Evolutionary conservation across 2,888 invertebrate genomes (phyloP).

Genomic region (Euproctis similis): DNA sequence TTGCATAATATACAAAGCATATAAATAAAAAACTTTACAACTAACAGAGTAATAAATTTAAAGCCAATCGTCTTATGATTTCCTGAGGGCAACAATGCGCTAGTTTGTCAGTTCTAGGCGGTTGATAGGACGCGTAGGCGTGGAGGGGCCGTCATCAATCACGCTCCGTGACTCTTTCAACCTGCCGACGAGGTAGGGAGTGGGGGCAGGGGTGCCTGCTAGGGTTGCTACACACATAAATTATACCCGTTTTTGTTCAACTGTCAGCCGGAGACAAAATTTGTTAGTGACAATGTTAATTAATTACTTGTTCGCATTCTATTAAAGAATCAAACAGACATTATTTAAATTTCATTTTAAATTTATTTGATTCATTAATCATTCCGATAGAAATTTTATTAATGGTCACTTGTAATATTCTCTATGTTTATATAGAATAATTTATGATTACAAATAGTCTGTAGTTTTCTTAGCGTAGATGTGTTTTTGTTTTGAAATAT

Average conservation of each 20-base stretch:
- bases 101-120: conserved; percentile 66
- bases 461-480: conserved; percentile 7
- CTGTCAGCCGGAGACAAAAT: conserved; percentile 61
- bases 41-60: conserved; percentile 46
- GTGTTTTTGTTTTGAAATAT: too few species aligned
- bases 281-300: conserved; percentile 64
- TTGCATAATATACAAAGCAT: too few species aligned
- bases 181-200: conserved; percentile 48
- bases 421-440: conserved; percentile 8
- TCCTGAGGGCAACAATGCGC: conserved; percentile 50
- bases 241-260: conserved; percentile 58
- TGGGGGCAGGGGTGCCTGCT: conserved; percentile 22
- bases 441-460: conserved; percentile 18
- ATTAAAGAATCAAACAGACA: conserved; percentile 26
- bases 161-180: conserved; percentile 71
- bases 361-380: conserved; percentile 25
- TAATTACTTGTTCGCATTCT: conserved; percentile 48
- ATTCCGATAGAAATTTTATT: conserved; percentile 16
- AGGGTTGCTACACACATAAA: conserved; percentile 61
- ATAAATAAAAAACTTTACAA: too few species aligned
- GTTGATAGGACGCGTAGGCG: conserved; percentile 59
- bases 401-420: conserved; percentile 12
- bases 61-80: conserved; percentile 52
- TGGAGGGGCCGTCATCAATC: conserved; percentile 63
- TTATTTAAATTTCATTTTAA: conserved; percentile 26